These are phyloP conservation scores for Meghimatium bilineatum DNA, from an alignment of 2,888 invertebrate species.

Conservation along the genomic window DNA sequence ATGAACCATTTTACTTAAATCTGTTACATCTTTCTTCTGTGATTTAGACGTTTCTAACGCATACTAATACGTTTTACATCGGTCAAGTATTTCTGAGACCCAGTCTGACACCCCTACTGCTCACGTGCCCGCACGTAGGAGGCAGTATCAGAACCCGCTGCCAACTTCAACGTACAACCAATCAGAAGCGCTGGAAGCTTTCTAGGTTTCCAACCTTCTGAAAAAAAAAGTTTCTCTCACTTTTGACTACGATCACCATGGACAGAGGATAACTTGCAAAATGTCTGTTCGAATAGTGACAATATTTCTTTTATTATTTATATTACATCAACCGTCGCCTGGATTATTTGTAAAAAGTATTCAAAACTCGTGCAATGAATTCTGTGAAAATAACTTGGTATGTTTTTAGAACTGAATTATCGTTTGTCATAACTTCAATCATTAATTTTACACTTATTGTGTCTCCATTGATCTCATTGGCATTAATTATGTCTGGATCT, in stretches of 20 bases:
- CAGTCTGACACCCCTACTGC: background rate
- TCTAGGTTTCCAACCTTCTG: background rate
- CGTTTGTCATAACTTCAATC: no score
- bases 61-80: background rate
- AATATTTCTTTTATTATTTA: constrained; percentile 10
- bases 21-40: no score
- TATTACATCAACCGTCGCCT: background rate
- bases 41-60: no score
- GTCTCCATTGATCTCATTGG: no score
- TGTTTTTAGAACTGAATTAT: background rate
- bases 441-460: background rate
- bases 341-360: background rate
- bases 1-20: no score
- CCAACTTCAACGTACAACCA: background rate
- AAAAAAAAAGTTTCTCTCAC: constrained; percentile 28
- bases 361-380: background rate
- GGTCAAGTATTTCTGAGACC: background rate
- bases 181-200: constrained; percentile 16
- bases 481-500: no score
- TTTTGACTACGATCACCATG: constrained; percentile 38
- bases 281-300: constrained; percentile 21
- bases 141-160: constrained; percentile 16
- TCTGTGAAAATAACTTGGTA: constrained; percentile 18
- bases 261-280: constrained; percentile 12
- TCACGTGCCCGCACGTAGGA: background rate